phyloP scores from a whole-genome alignment of 2,888 invertebrate species.

The Sesamia inferens region DNA sequence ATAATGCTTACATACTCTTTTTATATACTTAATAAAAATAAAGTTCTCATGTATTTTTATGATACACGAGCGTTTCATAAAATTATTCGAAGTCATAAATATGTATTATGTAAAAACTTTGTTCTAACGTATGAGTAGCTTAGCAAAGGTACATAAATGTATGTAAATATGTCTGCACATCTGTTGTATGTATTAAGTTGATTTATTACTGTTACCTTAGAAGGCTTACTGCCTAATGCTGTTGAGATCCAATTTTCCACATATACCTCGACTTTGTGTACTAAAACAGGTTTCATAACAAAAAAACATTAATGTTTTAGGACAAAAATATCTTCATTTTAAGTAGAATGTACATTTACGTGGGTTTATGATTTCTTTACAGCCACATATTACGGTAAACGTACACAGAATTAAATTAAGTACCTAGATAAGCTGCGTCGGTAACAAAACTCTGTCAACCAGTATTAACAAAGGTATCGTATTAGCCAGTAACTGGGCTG shows the following conservation, averaged over 20 bases:
- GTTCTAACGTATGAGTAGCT: not conserved
- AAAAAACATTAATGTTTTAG: not conserved
- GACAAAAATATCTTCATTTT: not conserved
- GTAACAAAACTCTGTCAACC: too few relatives aligned
- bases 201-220: constrained; percentile 26
- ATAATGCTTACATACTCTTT: not conserved
- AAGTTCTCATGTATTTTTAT: not conserved
- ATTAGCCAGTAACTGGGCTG: too few relatives aligned
- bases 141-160: constrained; percentile 4
- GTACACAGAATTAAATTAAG: not conserved
- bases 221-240: not conserved
- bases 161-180: constrained; percentile 26
- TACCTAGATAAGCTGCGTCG: not conserved
- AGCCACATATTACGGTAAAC: not conserved
- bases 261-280: too few relatives aligned
- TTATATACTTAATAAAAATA: constrained; percentile 12
- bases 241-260: not conserved
- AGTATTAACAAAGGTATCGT: too few relatives aligned
- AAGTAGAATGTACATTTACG: not conserved
- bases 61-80: constrained; percentile 26
- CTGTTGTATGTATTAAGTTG: constrained; percentile 33
- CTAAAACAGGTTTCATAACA: not conserved
- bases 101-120: constrained; percentile 20
- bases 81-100: constrained; percentile 25
- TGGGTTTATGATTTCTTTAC: not conserved